Evolutionary conservation across 2,113 vertebrate species (phyloP), one percentile per base, ranked within the genome.

Genomic region (Myxocyprinus asiaticus): DNA sequence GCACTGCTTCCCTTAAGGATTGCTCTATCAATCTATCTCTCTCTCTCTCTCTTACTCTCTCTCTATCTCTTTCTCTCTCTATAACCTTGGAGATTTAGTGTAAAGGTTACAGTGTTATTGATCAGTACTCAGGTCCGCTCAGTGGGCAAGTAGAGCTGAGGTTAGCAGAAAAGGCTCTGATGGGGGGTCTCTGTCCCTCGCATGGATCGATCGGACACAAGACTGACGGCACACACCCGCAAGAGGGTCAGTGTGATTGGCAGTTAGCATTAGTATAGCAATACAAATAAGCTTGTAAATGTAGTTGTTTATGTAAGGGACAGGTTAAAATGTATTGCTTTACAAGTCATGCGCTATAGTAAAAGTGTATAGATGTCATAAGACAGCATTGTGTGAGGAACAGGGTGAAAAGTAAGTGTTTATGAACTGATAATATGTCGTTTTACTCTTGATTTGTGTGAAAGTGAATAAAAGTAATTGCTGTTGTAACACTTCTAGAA

Each of bases 121-220:
- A 78, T 82, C 61, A 53, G 69, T 48, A 33, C 10, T 73, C 44
- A 67, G 53, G 33, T 72, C 51, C n/a, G 61, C 51, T 67, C 69
- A 74, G 47, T 66, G 11, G 55, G 22, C 42, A 51, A 12, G 68
- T 74, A 59, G 14, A 56, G 70, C 70, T 80, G 53, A 80, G 70
- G 63, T 67, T 47, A 67, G 70, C 70, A 59, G 45, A 74, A 15
- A 67, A 17, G 44, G 48, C 53, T 74, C 50, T 66, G 47, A 74
- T 55, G 69, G 15, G 63, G 51, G 15, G 33, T 43, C 22, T 53
- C 53, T 17, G 43, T 15, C 11, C 67, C 67, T 43, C 15, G 53
- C 5, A 11, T 7, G 43, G 44, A 82, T 82, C 75, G 45, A 72
- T 77, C 22, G n/a, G 58, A 45, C 7, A 15, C 7, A 11, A n/a